A percentile compares a stretch with the other conserved stretches of the same genome.
Conservation (phyloP, 2,797 vertebrate species). For the Rhabdomys pumilio region DNA sequence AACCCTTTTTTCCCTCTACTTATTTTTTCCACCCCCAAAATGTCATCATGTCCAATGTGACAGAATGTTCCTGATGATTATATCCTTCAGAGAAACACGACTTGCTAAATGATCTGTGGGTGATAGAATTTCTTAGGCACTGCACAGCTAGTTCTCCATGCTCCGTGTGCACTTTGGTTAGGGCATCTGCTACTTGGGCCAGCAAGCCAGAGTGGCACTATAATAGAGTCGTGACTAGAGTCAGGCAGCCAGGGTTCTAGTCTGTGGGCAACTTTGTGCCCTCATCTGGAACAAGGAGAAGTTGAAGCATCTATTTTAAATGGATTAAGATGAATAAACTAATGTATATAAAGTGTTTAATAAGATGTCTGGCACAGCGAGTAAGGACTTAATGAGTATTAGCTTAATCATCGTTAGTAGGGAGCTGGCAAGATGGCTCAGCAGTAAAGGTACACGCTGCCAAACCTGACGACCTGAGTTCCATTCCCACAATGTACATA, state of each 20-base stretch:
- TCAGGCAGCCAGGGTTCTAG: neutral
- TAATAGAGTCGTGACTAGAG: neutral
- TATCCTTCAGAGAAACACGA: constrained; percentile 66
- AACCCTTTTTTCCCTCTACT: constrained; percentile 77
- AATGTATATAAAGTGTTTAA: neutral
- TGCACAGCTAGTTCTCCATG: neutral
- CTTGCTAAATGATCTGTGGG: constrained; percentile 74
- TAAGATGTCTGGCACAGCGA: neutral
- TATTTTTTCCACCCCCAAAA: constrained; percentile 75
- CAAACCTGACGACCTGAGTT: neutral
- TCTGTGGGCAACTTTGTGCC: neutral
- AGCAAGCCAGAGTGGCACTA: neutral
- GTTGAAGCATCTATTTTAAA: neutral
- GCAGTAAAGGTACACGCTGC: neutral
- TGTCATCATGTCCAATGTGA: constrained; percentile 79
- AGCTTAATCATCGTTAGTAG: neutral
- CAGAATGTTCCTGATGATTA: constrained; percentile 76
- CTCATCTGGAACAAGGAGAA: neutral
- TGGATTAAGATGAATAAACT: neutral
- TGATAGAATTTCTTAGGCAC: constrained; percentile 45
- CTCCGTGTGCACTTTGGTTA: neutral
- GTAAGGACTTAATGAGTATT: neutral
- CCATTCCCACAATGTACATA: neutral
- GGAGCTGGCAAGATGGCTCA: neutral
- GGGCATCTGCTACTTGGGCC: neutral